Evolutionary conservation across 2,113 vertebrate genomes (phyloP).

Genomic region (Tenrec ecaudatus): DNA sequence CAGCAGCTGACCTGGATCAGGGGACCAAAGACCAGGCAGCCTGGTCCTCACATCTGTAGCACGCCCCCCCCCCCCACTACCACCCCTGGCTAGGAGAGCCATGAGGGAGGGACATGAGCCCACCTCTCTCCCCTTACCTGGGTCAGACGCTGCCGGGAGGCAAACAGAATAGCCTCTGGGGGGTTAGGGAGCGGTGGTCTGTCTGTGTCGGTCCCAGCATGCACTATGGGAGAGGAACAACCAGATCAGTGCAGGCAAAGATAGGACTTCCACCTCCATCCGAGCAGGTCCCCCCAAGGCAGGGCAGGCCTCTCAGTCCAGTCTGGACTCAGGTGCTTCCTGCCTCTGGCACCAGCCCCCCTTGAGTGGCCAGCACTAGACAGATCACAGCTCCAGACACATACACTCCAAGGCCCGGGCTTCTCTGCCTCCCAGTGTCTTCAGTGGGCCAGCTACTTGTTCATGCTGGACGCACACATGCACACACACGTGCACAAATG

Average conservation of each 20-base stretch:
- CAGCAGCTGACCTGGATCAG: background rate
- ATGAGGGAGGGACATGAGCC: background rate
- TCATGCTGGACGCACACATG: background rate
- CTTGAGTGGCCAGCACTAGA: background rate
- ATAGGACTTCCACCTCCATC: background rate
- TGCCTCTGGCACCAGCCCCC: background rate
- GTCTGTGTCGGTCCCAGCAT: constrained; percentile 79
- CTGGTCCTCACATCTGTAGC: background rate
- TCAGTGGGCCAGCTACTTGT: background rate
- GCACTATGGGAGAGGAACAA: constrained; percentile 75
- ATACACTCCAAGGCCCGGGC: background rate
- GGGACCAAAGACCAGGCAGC: background rate
- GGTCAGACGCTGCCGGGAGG: constrained; percentile 82
- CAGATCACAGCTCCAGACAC: background rate
- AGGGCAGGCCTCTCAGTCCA: background rate
- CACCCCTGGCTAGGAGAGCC: background rate
- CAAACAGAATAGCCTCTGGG: constrained; percentile 74
- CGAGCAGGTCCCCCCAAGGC: background rate
- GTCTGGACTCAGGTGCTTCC: background rate
- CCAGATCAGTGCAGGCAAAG: background rate
- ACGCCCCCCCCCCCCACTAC: accelerated
- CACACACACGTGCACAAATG: background rate
- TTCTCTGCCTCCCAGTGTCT: accelerated
- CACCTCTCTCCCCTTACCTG: constrained; percentile 78
- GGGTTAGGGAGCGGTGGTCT: constrained; percentile 65